These are phyloP conservation scores for Scleropages formosus DNA, from an alignment of 2,797 vertebrate species.

Conservation along the genomic window DNA sequence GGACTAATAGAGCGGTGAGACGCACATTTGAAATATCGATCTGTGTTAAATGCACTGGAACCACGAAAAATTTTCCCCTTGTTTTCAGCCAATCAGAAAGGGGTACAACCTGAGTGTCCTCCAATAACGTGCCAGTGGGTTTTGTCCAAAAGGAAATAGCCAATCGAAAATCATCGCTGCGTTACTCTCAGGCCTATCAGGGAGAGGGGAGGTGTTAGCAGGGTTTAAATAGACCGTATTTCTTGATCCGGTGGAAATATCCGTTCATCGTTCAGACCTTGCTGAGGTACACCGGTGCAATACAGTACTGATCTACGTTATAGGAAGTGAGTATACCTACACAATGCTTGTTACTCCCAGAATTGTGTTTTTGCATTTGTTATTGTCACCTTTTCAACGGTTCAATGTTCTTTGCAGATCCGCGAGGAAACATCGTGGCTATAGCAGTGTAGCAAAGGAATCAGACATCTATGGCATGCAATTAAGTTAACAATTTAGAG, in stretches of 20 bases:
- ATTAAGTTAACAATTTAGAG: no score
- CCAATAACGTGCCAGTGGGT: not conserved
- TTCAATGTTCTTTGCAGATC: not conserved
- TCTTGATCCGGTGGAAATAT: slow-evolving; percentile 24
- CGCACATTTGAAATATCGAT: no score
- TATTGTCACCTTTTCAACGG: no score
- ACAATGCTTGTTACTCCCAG: not conserved
- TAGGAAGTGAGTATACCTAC: not conserved
- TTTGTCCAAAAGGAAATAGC: slow-evolving; percentile 10
- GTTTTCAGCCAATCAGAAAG: not conserved
- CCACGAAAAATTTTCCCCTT: not conserved
- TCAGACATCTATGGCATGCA: no score
- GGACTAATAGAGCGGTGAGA: no score
- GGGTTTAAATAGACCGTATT: slow-evolving; percentile 22
- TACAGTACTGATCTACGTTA: not conserved
- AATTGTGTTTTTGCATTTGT: not conserved
- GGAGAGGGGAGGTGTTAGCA: slow-evolving; percentile 19
- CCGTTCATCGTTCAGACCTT: slow-evolving; percentile 16
- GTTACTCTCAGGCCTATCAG: slow-evolving; percentile 22
- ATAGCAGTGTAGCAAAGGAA: no score
- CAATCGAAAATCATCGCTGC: slow-evolving; percentile 19
- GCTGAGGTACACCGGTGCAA: slow-evolving; percentile 12
- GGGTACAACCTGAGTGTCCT: not conserved
- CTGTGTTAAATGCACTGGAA: no score
- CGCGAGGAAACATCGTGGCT: not conserved